These are phyloP conservation scores for Nephrotoma guestfalica DNA, from an alignment of 2,888 invertebrate genomes.

Conservation along the genomic window DNA sequence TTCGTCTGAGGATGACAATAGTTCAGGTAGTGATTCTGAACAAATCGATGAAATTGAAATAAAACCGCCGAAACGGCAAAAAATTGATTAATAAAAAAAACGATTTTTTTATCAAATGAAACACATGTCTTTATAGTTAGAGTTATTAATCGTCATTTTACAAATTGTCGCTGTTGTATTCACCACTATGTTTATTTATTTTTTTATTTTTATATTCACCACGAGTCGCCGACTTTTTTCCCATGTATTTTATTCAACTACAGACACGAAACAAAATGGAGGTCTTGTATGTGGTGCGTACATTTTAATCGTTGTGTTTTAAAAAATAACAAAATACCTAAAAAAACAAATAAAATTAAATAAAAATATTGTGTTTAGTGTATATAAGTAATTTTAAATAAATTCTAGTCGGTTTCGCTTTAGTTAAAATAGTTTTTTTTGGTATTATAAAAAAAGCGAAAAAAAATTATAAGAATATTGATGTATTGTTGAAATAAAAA, in stretches of 20 bases:
- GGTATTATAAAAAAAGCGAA: conserved; percentile 7
- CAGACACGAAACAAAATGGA: conserved; percentile 30
- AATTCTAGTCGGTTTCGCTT: conserved; percentile 10
- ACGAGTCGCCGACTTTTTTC: conserved; percentile 4
- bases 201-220: not conserved
- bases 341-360: not conserved
- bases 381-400: conserved; percentile 10
- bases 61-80: conserved; percentile 21
- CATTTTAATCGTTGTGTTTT: conserved; percentile 21
- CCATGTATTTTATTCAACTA: not conserved
- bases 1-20: conserved; percentile 10
- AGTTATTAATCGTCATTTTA: not conserved
- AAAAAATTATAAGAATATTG: not conserved
- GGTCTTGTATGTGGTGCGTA: conserved; percentile 34
- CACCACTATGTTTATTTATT: not conserved
- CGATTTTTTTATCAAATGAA: not conserved
- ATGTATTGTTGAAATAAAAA: conserved; percentile 2
- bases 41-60: conserved; percentile 21
- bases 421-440: conserved; percentile 4
- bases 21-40: conserved; percentile 15
- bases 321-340: not conserved
- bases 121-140: not conserved
- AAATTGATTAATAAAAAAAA: conserved; percentile 10
- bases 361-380: not conserved
- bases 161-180: not conserved